Evolutionary conservation across 2,113 vertebrate species (phyloP).

Genomic region (Cebidichthys violaceus): DNA sequence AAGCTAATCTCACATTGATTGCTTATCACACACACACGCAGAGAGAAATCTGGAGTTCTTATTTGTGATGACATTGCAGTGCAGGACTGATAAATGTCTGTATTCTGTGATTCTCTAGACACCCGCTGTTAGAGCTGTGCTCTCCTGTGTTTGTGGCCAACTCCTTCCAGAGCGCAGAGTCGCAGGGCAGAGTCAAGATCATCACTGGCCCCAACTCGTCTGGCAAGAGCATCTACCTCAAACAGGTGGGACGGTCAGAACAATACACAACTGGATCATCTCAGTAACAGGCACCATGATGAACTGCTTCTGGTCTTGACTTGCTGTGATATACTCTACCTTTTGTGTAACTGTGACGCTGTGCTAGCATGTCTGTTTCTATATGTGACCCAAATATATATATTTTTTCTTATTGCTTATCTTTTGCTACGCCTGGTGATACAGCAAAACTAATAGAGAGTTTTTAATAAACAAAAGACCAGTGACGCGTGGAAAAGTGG

Average conservation of each 20-base stretch:
- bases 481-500: neutral
- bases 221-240: constrained; percentile 96
- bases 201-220: constrained; percentile 97
- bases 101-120: constrained; percentile 77
- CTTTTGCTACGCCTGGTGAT: neutral
- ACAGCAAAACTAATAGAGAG: neutral
- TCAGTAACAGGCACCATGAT: neutral
- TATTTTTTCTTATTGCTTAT: neutral
- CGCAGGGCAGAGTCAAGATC: constrained; percentile 88
- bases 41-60: neutral
- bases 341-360: neutral
- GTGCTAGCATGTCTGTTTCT: neutral
- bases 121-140: constrained; percentile 94
- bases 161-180: constrained; percentile 85
- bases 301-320: neutral
- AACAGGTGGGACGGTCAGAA: constrained; percentile 83
- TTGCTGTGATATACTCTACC: neutral
- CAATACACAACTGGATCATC: neutral
- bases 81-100: neutral
- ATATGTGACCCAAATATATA: neutral
- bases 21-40: neutral
- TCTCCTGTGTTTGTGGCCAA: constrained; percentile 93
- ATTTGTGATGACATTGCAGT: neutral
- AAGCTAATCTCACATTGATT: neutral
- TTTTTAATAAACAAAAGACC: neutral